Base-by-base conservation (phyloP, 2,113 vertebrate genomes). In the Athene cunicularia region DNA sequence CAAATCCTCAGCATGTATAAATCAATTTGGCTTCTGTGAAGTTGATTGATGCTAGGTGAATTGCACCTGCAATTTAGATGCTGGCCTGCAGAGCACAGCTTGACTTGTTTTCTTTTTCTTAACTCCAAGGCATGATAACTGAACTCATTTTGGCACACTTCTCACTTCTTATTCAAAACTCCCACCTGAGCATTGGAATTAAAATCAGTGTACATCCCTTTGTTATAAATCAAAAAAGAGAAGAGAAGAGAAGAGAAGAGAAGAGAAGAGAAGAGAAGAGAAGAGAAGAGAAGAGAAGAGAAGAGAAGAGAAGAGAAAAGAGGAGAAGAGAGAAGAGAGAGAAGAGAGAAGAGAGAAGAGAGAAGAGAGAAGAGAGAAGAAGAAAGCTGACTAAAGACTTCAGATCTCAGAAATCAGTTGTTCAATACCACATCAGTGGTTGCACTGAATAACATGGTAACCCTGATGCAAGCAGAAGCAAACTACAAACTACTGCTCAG, bases 11-110 rank as follows among this genome's bases (percentile, higher is more conserved):
- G 90, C 80, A 82, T 80, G 93, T 80, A 87, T 87, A 79, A 96
- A 94, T 96, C 86, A 89, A 68, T 91, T 91, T 75, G 52, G 35
- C 35, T 91, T 75, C 93, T 58, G 64, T 59, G 60, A 72, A 81
- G 43, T 3, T 81, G 73, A 96, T 33, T 89, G 89, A 87, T 75
- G 66, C 49, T 80, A 91, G 80, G 52, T 87, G 89, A 93, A 91
- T 60, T 75, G 70, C 84, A 94, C 84, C 90, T 96, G 84, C 90
- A 91, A 79, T 94, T 93, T 86, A 93, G 77, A 72, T 80, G 84
- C 43, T 82, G 84, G 52, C 89, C 91, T 87, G 93, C 83, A 96
- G 92, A 87, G 84, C 84, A 94, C 93, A 96, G 84, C 87, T 85
- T 93, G 96, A 87, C 45, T 82, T 96, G 87, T 90, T 96, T 96